A percentile compares a stretch with the other conserved stretches of the same genome.
Evolutionary conservation across 2,113 vertebrate genomes (phyloP).

Genomic region (Dryoscopus gambensis): DNA sequence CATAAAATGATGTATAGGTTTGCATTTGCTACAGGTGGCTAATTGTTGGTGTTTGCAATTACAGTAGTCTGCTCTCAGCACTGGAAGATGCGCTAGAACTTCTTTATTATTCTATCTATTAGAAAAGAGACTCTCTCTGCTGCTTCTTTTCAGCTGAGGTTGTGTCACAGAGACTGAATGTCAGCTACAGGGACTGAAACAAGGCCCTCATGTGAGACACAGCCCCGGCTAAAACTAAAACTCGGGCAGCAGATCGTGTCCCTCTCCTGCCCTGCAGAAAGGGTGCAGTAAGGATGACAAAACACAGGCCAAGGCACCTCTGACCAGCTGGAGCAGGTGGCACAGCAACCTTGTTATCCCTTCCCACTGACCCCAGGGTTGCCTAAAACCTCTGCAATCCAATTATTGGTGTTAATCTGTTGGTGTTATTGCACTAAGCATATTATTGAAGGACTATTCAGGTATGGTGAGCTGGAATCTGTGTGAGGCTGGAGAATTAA

Average conservation of each 20-base stretch:
- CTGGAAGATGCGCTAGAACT: neutral
- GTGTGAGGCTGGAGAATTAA: neutral
- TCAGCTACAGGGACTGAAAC: neutral
- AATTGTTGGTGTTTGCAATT: neutral
- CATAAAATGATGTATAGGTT: neutral
- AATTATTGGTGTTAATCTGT: neutral
- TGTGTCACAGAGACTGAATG: neutral
- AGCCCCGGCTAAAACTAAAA: neutral
- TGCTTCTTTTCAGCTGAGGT: neutral
- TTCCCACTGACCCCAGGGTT: neutral
- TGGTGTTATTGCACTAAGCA: neutral
- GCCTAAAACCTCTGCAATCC: conserved; percentile 9
- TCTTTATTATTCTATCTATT: neutral
- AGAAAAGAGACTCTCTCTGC: neutral
- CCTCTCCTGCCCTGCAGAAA: neutral
- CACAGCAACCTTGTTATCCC: neutral
- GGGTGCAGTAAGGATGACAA: neutral
- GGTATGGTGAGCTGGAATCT: neutral
- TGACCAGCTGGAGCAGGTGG: neutral
- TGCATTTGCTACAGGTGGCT: neutral
- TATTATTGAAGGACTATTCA: neutral
- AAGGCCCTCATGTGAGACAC: neutral
- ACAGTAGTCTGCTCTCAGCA: neutral
- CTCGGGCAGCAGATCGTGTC: neutral
- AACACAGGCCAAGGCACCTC: neutral